These are phyloP conservation scores for Hylaea fasciaria DNA, from an alignment of 2,888 invertebrate species.

Conservation along the genomic window DNA sequence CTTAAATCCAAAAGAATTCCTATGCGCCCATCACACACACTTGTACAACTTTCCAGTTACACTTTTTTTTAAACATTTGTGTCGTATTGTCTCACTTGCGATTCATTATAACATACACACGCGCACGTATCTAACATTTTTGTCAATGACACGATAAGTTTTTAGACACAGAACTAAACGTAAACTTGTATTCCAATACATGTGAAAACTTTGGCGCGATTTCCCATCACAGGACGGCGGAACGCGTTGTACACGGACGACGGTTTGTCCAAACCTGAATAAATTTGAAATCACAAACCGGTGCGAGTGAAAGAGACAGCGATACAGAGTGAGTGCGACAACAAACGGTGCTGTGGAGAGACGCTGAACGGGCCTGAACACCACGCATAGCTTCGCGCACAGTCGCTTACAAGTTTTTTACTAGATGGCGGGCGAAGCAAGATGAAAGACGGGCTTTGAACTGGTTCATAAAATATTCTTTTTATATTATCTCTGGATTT, in stretches of 20 bases:
- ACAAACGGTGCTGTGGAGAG: constrained; percentile 25
- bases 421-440: constrained; percentile 57
- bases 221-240: constrained; percentile 51
- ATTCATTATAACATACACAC: constrained; percentile 50
- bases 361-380: constrained; percentile 50
- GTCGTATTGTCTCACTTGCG: constrained; percentile 25
- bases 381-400: constrained; percentile 42
- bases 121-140: constrained; percentile 51
- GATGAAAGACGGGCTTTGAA: constrained; percentile 10
- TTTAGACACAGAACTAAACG: constrained; percentile 54
- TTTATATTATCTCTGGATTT: neutral
- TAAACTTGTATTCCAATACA: constrained; percentile 63
- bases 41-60: constrained; percentile 42
- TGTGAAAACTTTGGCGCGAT: constrained; percentile 73
- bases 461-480: constrained; percentile 17
- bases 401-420: constrained; percentile 57
- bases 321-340: constrained; percentile 36
- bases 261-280: constrained; percentile 76
- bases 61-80: constrained; percentile 34
- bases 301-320: constrained; percentile 59
- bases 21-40: constrained; percentile 68
- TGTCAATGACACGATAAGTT: constrained; percentile 49
- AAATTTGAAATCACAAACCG: constrained; percentile 61
- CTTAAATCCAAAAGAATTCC: constrained; percentile 62
- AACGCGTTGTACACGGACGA: constrained; percentile 66